Base-by-base conservation (phyloP, 2,888 invertebrate species). In the Anorthoa munda region DNA sequence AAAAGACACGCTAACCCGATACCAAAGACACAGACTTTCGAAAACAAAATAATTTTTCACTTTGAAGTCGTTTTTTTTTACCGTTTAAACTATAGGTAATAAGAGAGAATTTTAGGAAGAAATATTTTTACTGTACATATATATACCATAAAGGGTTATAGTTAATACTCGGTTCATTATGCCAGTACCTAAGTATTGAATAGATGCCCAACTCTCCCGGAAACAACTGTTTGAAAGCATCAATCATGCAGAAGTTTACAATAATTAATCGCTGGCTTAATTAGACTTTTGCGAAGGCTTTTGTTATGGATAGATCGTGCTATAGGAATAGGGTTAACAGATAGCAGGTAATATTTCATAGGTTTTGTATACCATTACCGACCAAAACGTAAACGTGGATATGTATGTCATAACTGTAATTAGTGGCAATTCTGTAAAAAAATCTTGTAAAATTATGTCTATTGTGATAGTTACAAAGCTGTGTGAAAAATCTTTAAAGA, bases 161-260 rank as follows among this genome's bases (percentile, higher is more conserved):
- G 2, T 39, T 55, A 59, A 46, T 59, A 3, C n/a, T 46, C 12
- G 26, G 5, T 66, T 48, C n/a, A 61, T 58, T 21, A 4, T 5
- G 11, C 26, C 15, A 17, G 46, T 75, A 31, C 15, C 31, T 31
- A 21, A 12, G 18, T 58, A 59, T 66, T 48, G 17, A 46, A 73
- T 58, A 68, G 31, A 75, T 58, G 51, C 18, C 60, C 23, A 50
- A 26, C 21, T 71, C n/a, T 39, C 17, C 18, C 26, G 56, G 70
- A 63, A 76, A 18, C 48, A 61, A 31, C 17, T 55, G 66, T 69
- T 66, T 63, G 50, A 26, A 15, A 31, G 21, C 26, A 76, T 70
- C 56, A 66, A 72, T 72, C 61, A 72, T 51, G 17, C 12, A 11
- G 12, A 69, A 65, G 50, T 58, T 72, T 23, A 21, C 53, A 67